These are phyloP conservation scores for Stenopsyche tienmushanensis DNA, from an alignment of 1,140 invertebrate species.

Conservation along the genomic window DNA sequence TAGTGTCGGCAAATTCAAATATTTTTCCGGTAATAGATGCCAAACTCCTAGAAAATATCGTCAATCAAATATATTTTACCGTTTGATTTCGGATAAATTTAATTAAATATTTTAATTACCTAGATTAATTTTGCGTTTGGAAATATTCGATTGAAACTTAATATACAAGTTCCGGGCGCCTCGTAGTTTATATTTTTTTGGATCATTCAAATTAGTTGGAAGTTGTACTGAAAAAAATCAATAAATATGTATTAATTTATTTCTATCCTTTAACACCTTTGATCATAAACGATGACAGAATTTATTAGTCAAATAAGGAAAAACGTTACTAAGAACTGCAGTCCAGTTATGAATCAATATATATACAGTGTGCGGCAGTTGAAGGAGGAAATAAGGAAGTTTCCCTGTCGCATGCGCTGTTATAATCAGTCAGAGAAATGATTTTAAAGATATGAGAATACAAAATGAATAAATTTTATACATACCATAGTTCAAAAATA, in stretches of 20 bases:
- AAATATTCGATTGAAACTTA: slow-evolving; percentile 19
- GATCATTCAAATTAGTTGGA: slow-evolving; percentile 8
- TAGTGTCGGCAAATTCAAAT: slow-evolving; percentile 44
- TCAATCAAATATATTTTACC: background rate
- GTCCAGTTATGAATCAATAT: too few species aligned
- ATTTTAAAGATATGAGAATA: too few species aligned
- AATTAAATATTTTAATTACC: slow-evolving; percentile 15
- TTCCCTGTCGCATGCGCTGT: too few species aligned
- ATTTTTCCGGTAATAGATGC: slow-evolving; percentile 51
- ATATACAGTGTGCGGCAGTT: too few species aligned
- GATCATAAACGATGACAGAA: too few species aligned
- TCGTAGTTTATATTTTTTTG: slow-evolving; percentile 22
- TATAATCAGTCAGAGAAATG: too few species aligned
- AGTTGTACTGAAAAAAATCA: slow-evolving; percentile 28
- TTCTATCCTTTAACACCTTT: background rate
- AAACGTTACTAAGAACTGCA: too few species aligned
- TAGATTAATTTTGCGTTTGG: background rate
- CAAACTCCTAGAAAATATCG: slow-evolving; percentile 59
- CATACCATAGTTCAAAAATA: background rate
- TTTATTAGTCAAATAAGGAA: too few species aligned
- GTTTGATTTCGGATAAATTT: background rate
- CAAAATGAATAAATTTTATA: too few species aligned
- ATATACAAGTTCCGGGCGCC: slow-evolving; percentile 27
- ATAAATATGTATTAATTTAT: slow-evolving; percentile 9
- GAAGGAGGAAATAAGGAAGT: too few species aligned